These are phyloP conservation scores for Nyleta sp. DNA, from an alignment of 2,888 invertebrate species.

Conservation along the genomic window DNA sequence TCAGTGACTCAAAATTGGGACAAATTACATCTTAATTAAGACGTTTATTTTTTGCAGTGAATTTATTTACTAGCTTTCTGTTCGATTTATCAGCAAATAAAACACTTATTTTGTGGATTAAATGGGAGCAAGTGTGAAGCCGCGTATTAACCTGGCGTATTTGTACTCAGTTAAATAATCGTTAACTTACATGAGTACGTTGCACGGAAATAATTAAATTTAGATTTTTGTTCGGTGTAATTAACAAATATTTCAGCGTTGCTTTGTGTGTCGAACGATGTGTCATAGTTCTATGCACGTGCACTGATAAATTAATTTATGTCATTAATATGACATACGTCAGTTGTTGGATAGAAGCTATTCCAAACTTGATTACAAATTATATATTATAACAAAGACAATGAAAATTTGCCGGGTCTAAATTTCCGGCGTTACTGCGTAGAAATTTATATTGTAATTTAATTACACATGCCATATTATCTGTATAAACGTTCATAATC, in stretches of 20 bases:
- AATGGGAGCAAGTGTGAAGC: no score
- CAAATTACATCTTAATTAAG: no score
- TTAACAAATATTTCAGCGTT: slow-evolving; percentile 9
- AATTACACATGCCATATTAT: slow-evolving; percentile 22
- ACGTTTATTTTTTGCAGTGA: no score
- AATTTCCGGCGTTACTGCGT: neutral
- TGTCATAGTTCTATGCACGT: slow-evolving; percentile 21
- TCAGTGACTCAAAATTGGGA: no score
- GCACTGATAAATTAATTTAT: slow-evolving; percentile 51
- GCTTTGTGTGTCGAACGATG: slow-evolving; percentile 9
- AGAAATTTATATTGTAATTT: slow-evolving; percentile 34
- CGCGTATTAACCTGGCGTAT: no score
- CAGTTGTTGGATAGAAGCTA: slow-evolving; percentile 31
- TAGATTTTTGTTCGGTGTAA: neutral
- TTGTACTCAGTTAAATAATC: no score
- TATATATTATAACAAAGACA: slow-evolving; percentile 37
- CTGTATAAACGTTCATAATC: slow-evolving; percentile 9
- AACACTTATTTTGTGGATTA: no score
- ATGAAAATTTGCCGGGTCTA: slow-evolving; percentile 13
- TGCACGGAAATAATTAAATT: no score
- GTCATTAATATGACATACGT: slow-evolving; percentile 52
- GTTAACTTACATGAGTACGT: no score
- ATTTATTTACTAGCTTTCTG: no score
- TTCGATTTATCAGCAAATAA: no score
- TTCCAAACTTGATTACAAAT: slow-evolving; percentile 39